These are phyloP conservation scores for Sebastolobus alascanus DNA, from an alignment of 2,797 vertebrate genomes.

Conservation along the genomic window DNA sequence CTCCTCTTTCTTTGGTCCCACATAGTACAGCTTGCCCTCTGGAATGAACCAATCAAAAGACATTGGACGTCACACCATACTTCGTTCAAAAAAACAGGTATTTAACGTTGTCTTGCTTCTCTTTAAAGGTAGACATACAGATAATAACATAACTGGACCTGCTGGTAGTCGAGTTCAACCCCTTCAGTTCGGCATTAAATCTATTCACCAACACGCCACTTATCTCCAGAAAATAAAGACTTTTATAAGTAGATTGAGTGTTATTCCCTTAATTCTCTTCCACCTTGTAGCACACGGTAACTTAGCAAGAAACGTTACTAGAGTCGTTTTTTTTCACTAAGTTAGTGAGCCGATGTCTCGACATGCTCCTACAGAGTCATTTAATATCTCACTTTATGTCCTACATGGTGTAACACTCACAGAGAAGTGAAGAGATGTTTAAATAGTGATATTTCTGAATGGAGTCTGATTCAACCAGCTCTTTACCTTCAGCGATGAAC, in stretches of 20 bases:
- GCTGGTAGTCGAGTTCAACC: neutral
- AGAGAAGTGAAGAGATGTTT: too few relatives aligned
- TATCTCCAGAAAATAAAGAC: neutral
- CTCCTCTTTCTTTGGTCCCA: slow-evolving; percentile 92
- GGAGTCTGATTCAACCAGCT: too few relatives aligned
- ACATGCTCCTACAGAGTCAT: neutral
- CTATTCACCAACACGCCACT: neutral
- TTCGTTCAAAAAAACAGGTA: neutral
- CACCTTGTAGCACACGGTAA: neutral
- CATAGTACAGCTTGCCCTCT: slow-evolving; percentile 92
- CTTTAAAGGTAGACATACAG: neutral
- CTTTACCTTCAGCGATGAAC: slow-evolving; percentile 70
- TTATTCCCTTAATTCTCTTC: neutral
- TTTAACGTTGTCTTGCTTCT: neutral
- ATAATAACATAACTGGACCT: neutral
- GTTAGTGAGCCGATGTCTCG: neutral
- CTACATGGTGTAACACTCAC: too few relatives aligned
- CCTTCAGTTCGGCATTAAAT: neutral
- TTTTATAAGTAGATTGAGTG: accelerated
- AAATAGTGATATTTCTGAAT: too few relatives aligned
- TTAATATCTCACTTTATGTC: accelerated
- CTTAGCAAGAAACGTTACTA: neutral
- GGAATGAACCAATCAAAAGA: neutral
- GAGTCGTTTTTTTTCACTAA: neutral
- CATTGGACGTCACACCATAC: neutral